These are phyloP conservation scores for Sebastes iracundus DNA, from an alignment of 2,797 vertebrate genomes.

Conservation along the genomic window DNA sequence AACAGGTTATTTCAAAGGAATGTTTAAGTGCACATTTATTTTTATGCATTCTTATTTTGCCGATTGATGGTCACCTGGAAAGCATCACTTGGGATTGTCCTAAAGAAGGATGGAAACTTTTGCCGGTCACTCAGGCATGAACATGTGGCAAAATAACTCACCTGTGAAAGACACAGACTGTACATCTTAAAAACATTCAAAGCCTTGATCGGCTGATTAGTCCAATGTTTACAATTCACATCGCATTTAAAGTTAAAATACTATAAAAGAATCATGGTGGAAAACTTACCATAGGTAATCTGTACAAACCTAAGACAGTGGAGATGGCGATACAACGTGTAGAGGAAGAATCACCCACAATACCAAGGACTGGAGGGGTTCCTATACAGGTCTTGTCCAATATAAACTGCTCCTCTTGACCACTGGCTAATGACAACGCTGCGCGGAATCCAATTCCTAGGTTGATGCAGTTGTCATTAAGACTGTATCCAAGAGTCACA, in stretches of 20 bases:
- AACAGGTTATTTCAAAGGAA: too few species aligned
- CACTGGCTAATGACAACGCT: slow-evolving; percentile 56
- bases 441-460: slow-evolving; percentile 72
- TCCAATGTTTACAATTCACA: background rate
- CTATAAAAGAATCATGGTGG: fast-evolving
- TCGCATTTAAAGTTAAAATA: background rate
- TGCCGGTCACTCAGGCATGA: slow-evolving; percentile 49
- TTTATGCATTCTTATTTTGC: background rate
- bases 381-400: slow-evolving; percentile 34
- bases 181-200: background rate
- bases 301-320: slow-evolving; percentile 56
- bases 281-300: slow-evolving; percentile 61
- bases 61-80: slow-evolving; percentile 60
- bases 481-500: slow-evolving; percentile 1
- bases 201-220: background rate
- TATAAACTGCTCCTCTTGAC: slow-evolving; percentile 33
- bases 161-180: slow-evolving; percentile 48
- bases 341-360: slow-evolving; percentile 69
- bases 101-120: slow-evolving; percentile 52
- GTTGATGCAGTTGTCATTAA: slow-evolving; percentile 63
- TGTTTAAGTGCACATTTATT: too few species aligned
- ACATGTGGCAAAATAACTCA: slow-evolving; percentile 75
- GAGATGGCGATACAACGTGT: slow-evolving; percentile 55
- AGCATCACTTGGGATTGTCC: slow-evolving; percentile 74
- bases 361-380: slow-evolving; percentile 39